phyloP scores from a whole-genome alignment of 2,888 invertebrate genomes.

The Stictocephala bisonia region DNA sequence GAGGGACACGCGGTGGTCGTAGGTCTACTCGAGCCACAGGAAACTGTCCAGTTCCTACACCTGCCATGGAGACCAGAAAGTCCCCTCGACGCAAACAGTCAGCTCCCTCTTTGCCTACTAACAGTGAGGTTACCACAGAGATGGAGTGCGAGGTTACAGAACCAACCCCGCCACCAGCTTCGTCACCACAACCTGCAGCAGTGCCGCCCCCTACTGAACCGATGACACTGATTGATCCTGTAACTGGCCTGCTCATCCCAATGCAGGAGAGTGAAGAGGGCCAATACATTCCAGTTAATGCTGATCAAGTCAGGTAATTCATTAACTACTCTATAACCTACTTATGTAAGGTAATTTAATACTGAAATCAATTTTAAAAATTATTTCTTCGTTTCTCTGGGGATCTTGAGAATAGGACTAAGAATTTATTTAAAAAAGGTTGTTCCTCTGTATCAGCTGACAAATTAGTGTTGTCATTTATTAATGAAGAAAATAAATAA shows the following conservation, averaged over 20 bases:
- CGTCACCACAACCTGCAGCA: slow-evolving; percentile 51
- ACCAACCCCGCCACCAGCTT: slow-evolving; percentile 39
- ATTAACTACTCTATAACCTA: too few relatives aligned
- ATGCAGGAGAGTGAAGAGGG: slow-evolving; percentile 79
- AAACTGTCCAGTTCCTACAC: slow-evolving; percentile 61
- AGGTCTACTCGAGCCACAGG: slow-evolving; percentile 52
- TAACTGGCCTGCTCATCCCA: slow-evolving; percentile 77
- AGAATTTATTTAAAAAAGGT: too few relatives aligned
- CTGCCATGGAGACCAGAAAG: slow-evolving; percentile 60
- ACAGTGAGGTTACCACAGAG: slow-evolving; percentile 32
- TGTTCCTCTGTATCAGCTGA: too few relatives aligned
- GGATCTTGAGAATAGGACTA: too few relatives aligned
- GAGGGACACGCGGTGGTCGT: slow-evolving; percentile 61
- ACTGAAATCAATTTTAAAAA: too few relatives aligned
- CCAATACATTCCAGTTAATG: slow-evolving; percentile 71
- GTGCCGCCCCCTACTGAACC: slow-evolving; percentile 66
- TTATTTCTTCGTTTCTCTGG: too few relatives aligned
- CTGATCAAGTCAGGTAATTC: slow-evolving; percentile 50
- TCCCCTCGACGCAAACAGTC: slow-evolving; percentile 55
- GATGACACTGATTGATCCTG: slow-evolving; percentile 77
- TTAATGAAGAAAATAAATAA: too few relatives aligned
- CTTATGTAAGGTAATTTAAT: too few relatives aligned
- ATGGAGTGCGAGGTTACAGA: slow-evolving; percentile 8
- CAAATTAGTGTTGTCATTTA: too few relatives aligned
- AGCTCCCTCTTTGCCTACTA: slow-evolving; percentile 54